Percentiles rank a stretch among this genome's conserved stretches.
These are phyloP conservation scores for Xestia c-nigrum DNA, from an alignment of 2,888 invertebrate genomes.

Conservation along the genomic window DNA sequence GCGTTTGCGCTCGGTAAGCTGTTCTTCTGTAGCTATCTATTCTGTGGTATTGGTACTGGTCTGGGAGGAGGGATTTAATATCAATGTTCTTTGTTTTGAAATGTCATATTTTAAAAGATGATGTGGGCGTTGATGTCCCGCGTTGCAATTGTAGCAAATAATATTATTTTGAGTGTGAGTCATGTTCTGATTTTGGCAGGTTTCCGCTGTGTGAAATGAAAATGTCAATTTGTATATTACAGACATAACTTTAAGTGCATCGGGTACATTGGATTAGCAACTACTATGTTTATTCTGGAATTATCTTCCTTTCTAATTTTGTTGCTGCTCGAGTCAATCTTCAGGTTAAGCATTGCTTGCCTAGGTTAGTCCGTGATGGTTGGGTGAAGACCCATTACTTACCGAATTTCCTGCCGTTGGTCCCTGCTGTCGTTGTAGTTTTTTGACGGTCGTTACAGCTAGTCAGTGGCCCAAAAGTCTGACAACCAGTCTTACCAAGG, in stretches of 20 bases:
- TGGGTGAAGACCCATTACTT: no score
- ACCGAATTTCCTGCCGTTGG: no score
- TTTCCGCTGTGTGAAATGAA: background rate
- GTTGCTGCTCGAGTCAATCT: no score
- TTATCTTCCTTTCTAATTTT: background rate
- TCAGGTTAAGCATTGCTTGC: no score
- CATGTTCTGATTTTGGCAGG: constrained; percentile 24
- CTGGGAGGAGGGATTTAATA: constrained; percentile 2
- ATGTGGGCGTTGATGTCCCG: constrained; percentile 7
- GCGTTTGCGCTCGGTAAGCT: background rate
- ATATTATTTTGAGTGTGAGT: constrained; percentile 28
- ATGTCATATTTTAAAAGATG: constrained; percentile 40
- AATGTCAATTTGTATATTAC: constrained; percentile 9
- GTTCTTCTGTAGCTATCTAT: constrained; percentile 8
- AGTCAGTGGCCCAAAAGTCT: no score
- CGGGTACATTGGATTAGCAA: background rate
- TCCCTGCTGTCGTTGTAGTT: no score
- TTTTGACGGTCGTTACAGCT: no score
- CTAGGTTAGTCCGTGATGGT: no score
- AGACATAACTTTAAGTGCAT: background rate
- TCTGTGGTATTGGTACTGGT: background rate
- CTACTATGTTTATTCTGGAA: background rate
- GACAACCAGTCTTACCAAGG: no score
- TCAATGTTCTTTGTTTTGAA: constrained; percentile 51
- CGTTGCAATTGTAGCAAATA: constrained; percentile 29